Evolutionary conservation across 2,113 vertebrate species (phyloP).

Genomic region (Gnathonemus echidnorhynchus): DNA sequence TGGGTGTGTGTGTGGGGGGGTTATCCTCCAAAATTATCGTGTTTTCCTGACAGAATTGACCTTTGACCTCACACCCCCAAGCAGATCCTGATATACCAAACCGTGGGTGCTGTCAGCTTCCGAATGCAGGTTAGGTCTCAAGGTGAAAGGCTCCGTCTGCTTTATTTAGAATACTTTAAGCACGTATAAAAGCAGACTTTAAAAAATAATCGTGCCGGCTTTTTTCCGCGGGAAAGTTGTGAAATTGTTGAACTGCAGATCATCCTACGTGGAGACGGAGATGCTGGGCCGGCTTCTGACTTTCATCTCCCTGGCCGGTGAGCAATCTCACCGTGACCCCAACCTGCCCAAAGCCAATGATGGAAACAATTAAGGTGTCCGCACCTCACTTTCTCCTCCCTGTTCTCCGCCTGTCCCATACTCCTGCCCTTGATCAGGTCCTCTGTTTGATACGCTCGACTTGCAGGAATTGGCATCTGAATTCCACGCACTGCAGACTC

Average conservation of each 20-base stretch:
- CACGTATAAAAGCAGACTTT: neutral
- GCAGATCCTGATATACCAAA: neutral
- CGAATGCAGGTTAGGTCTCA: neutral
- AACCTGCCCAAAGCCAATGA: neutral
- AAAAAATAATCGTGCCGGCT: neutral
- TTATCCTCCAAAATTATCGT: neutral
- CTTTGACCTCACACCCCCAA: neutral
- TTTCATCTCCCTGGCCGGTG: neutral
- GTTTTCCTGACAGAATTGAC: neutral
- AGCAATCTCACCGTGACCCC: neutral
- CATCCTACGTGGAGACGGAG: neutral
- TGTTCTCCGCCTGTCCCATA: neutral
- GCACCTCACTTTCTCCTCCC: neutral
- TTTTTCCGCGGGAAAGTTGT: neutral
- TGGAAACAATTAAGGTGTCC: constrained; percentile 1
- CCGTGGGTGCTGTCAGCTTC: neutral
- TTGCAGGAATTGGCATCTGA: neutral
- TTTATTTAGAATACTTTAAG: neutral
- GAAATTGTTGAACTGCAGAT: neutral
- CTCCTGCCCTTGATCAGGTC: neutral
- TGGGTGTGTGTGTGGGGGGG: neutral
- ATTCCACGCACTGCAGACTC: neutral
- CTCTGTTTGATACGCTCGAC: neutral
- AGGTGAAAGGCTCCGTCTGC: neutral
- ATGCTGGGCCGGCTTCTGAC: neutral